These are phyloP conservation scores for Delichon dasypus DNA, from an alignment of 2,797 vertebrate species.

Conservation along the genomic window DNA sequence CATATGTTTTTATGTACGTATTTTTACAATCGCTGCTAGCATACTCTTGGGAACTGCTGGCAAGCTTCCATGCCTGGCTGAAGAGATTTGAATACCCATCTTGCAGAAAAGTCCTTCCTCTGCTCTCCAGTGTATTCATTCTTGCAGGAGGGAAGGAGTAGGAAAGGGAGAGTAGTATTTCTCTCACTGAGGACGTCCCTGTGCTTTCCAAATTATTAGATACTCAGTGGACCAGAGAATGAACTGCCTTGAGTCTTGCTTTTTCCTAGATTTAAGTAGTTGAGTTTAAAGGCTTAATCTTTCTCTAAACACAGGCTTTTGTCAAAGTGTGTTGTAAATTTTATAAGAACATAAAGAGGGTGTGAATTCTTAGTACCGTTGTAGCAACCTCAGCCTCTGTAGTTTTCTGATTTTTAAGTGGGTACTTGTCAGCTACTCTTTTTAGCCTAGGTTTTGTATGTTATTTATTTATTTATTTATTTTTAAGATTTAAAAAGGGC, in stretches of 20 bases:
- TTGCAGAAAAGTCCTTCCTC: neutral
- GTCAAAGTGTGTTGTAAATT: neutral
- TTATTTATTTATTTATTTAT: neutral
- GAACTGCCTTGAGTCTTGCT: neutral
- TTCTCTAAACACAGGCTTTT: neutral
- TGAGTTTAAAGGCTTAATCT: neutral
- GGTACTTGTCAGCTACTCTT: neutral
- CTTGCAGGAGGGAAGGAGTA: neutral
- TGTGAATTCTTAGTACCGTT: neutral
- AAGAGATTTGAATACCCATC: neutral
- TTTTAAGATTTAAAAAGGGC: neutral
- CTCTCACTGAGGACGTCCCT: neutral
- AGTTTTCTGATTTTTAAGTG: neutral
- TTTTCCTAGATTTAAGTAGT: neutral
- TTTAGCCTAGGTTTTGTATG: neutral
- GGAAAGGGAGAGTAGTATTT: neutral
- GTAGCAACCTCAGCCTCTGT: neutral
- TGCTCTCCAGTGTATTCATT: neutral
- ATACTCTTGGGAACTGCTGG: neutral
- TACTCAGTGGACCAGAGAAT: neutral
- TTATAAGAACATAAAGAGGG: neutral
- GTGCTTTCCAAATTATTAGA: neutral
- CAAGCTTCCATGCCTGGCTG: neutral
- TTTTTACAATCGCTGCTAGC: neutral
- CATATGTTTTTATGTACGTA: slow-evolving; percentile 4